Base-by-base conservation (phyloP, 2,797 vertebrate genomes). In the Adelosebastes latens region DNA sequence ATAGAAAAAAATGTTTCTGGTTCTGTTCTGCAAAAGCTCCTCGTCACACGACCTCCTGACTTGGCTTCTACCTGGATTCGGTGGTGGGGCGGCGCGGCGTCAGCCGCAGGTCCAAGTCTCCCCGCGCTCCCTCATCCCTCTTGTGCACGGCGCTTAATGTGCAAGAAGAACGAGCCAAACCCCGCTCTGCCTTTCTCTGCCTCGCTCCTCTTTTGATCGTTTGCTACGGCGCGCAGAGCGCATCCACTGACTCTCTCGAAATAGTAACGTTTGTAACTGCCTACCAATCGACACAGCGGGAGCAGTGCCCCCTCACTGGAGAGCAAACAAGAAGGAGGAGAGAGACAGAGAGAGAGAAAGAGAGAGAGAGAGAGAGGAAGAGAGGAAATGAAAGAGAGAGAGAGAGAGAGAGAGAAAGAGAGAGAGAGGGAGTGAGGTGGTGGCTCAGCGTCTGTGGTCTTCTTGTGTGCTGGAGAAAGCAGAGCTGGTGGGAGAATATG, bases 241-340 rank as follows among this genome's bases (percentile, higher is more conserved):
- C 61, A 77, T 53, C 74, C 79, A 63, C 86, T 27, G 81, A 78
- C 78, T 85, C 87, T 88, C 93, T 92, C 68, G 90, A 91, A 94
- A 95, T 95, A 95, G 94, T 92, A 93, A 81, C 89, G 79, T 89
- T 94, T 93, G 93, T 90, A 93, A 91, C 86, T 90, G 94, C 80
- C 91, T 90, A 82, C 87, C 88, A 79, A 79, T 92, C 80, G 77
- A 89, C 88, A 87, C 81, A 76, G 86, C 80, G 27, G 80, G 90
- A 89, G 90, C 75, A 42, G 61, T 60, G 75, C 81, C 86, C 24
- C 91, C 86, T 81, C 68, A 59, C 61, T 71, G 74, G 67, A 82
- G 76, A 77, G 86, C 79, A 82, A 81, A 72, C 84, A 20, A 80
- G 75, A 66, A 82, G 77, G 83, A 86, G 75, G 72, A 83, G 83